Conservation (phyloP, 2,113 vertebrate genomes). For the Rhinopomastus cyanomelas region DNA sequence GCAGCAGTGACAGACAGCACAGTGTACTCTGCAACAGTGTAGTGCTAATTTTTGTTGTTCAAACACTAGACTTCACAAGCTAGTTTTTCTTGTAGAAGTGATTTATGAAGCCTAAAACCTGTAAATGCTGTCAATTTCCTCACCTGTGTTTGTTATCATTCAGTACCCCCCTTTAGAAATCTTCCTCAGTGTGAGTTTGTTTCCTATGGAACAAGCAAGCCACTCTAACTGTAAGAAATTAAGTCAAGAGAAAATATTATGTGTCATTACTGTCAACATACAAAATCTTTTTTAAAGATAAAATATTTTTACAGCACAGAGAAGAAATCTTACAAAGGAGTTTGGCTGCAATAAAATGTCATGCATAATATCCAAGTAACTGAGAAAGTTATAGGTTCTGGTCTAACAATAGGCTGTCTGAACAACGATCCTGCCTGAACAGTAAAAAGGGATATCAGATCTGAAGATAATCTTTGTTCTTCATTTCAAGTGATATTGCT, state of each 20-base stretch:
- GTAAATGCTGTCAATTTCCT: not conserved
- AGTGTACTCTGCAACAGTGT: not conserved
- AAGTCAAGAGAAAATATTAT: not conserved
- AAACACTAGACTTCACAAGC: too few species aligned
- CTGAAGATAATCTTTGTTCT: not conserved
- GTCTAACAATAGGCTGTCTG: not conserved
- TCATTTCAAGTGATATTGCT: not conserved
- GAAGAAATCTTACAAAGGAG: not conserved
- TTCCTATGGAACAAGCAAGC: not conserved
- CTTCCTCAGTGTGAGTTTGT: not conserved
- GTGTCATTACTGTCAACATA: not conserved
- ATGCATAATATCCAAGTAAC: not conserved
- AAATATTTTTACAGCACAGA: not conserved
- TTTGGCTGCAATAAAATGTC: not conserved
- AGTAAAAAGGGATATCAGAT: not conserved
- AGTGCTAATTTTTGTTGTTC: not conserved
- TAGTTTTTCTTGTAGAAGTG: not conserved
- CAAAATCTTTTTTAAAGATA: not conserved
- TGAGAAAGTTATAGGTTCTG: not conserved
- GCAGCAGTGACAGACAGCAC: rapidly evolving
- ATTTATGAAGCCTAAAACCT: not conserved
- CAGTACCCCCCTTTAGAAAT: not conserved
- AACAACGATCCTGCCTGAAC: not conserved
- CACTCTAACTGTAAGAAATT: not conserved
- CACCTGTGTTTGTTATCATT: not conserved